phyloP scores from a whole-genome alignment of 2,113 vertebrate species.

The Hiodon alosoides region DNA sequence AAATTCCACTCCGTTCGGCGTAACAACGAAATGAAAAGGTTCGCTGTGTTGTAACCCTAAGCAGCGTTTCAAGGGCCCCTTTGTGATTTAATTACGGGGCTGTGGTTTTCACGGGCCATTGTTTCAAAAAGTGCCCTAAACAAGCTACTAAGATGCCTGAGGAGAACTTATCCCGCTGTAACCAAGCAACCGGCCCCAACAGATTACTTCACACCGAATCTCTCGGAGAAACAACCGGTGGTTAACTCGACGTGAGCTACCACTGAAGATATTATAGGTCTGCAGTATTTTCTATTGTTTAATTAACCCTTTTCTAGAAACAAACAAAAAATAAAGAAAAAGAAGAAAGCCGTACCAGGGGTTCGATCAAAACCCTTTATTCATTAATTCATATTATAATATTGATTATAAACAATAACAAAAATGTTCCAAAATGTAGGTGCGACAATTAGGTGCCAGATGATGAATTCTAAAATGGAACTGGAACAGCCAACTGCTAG shows the following conservation, averaged over 20 bases:
- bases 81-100: conserved; percentile 25
- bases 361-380: too few relatives aligned
- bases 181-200: conserved; percentile 4
- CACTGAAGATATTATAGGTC: too few relatives aligned
- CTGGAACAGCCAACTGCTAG: too few relatives aligned
- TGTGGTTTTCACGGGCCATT: background rate
- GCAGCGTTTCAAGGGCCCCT: background rate
- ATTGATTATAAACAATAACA: too few relatives aligned
- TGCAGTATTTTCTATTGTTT: too few relatives aligned
- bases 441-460: too few relatives aligned
- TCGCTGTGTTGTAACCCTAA: background rate
- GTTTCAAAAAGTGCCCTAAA: background rate
- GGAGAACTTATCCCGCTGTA: conserved; percentile 1
- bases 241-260: conserved; percentile 25
- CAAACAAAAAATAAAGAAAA: too few relatives aligned
- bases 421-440: too few relatives aligned
- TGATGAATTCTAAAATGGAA: too few relatives aligned
- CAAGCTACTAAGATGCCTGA: conserved; percentile 11
- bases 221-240: conserved; percentile 3
- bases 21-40: background rate
- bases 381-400: too few relatives aligned
- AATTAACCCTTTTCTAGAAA: too few relatives aligned
- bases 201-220: background rate
- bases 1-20: background rate
- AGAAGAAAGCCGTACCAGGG: too few relatives aligned